Conservation (phyloP, 2,113 vertebrate genomes). For the Anser brachyrhynchus region DNA sequence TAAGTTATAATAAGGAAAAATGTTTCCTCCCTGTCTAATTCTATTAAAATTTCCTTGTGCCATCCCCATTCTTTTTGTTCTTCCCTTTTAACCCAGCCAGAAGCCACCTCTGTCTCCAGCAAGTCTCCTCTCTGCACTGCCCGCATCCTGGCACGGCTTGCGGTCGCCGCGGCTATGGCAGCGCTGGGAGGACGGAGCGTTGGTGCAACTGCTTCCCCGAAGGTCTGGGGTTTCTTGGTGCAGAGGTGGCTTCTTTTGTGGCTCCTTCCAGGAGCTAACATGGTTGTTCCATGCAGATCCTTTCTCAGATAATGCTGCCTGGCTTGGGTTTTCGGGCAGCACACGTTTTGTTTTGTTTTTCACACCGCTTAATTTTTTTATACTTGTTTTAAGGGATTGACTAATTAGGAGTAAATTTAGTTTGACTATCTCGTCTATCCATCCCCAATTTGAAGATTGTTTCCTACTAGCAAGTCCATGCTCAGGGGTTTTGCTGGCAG, state of each 20-base stretch:
- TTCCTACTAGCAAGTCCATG: neutral
- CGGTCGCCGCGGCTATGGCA: neutral
- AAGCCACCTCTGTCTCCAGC: neutral
- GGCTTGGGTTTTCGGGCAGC: too few species aligned
- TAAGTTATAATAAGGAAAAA: slow-evolving; percentile 18
- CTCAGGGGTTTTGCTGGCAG: neutral
- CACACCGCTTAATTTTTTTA: neutral
- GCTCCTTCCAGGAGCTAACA: neutral
- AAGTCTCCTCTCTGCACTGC: neutral
- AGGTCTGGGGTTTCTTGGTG: neutral
- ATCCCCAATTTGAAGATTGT: neutral
- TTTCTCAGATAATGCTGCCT: neutral
- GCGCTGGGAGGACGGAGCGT: neutral
- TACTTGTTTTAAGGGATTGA: neutral
- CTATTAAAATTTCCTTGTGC: neutral
- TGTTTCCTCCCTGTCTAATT: slow-evolving; percentile 9
- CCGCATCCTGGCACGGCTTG: neutral
- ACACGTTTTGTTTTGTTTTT: neutral
- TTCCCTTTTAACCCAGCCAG: neutral
- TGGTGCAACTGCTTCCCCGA: neutral
- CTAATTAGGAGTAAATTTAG: neutral
- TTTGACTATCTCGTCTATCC: fast-evolving
- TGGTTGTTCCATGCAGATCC: neutral
- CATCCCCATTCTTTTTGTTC: neutral
- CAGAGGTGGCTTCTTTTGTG: neutral